phyloP scores from a whole-genome alignment of 2,888 invertebrate genomes.

The Agapostemon virescens region DNA sequence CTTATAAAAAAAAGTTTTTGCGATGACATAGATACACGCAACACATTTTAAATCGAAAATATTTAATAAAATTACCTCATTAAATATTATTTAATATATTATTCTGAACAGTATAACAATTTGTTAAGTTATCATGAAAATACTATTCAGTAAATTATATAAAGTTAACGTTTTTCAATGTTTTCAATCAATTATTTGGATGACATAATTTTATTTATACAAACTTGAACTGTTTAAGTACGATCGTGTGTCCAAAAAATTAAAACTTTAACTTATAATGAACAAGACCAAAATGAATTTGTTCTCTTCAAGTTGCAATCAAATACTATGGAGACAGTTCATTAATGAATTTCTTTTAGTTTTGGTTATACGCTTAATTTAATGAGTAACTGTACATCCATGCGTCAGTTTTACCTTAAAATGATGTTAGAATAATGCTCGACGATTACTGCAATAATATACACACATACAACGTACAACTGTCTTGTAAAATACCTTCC shows the following conservation, averaged over 20 bases:
- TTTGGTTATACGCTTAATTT: background rate
- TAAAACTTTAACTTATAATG: background rate
- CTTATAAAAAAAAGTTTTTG: background rate
- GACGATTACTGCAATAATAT: slow-evolving; percentile 26
- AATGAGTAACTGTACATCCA: background rate
- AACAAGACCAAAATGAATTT: background rate
- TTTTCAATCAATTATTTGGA: background rate
- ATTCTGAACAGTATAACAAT: background rate
- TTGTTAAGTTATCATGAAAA: background rate
- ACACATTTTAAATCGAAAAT: background rate
- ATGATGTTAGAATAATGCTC: slow-evolving; percentile 3
- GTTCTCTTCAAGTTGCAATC: background rate
- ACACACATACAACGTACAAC: slow-evolving; percentile 18
- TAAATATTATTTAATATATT: background rate
- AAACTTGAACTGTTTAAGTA: background rate
- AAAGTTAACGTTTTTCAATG: background rate
- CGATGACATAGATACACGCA: background rate
- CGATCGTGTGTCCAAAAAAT: background rate
- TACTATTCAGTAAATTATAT: background rate
- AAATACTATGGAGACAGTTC: background rate
- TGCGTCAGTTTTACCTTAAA: background rate
- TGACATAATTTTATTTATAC: background rate
- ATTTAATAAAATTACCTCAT: background rate
- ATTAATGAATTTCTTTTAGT: background rate
- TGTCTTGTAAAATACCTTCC: slow-evolving; percentile 18